Evolutionary conservation across 2,888 invertebrate species (phyloP).

Genomic region (Diarsia rubi): DNA sequence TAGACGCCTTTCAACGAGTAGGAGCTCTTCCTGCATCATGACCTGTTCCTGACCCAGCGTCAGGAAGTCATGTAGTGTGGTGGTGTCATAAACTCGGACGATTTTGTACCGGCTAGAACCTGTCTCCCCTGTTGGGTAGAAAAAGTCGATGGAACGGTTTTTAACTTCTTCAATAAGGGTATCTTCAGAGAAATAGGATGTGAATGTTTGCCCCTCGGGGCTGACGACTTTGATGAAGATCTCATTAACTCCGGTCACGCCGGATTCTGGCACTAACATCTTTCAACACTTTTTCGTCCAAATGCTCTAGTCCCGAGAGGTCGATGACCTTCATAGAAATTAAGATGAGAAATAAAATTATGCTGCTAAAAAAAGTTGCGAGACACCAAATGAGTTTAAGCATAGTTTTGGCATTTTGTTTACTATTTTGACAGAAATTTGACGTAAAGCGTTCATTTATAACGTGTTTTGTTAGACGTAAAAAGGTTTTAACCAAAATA

Average conservation of each 20-base stretch:
- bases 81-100: slow-evolving; percentile 82
- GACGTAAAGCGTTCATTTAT: slow-evolving; percentile 10
- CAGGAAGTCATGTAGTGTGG: slow-evolving; percentile 84
- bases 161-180: slow-evolving; percentile 86
- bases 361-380: slow-evolving; percentile 75
- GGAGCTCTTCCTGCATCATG: slow-evolving; percentile 81
- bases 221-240: slow-evolving; percentile 83
- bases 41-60: slow-evolving; percentile 84
- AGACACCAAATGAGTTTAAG: slow-evolving; percentile 77
- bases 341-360: slow-evolving; percentile 73
- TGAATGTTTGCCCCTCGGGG: slow-evolving; percentile 83
- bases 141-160: slow-evolving; percentile 82
- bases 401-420: slow-evolving; percentile 73
- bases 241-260: slow-evolving; percentile 73
- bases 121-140: slow-evolving; percentile 84
- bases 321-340: slow-evolving; percentile 60
- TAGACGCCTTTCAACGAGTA: slow-evolving; percentile 81
- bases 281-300: slow-evolving; percentile 24
- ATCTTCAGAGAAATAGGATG: slow-evolving; percentile 81
- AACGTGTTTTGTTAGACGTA: not conserved
- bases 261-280: slow-evolving; percentile 84
- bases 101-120: slow-evolving; percentile 83
- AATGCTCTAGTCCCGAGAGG: not conserved
- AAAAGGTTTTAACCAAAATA: not conserved
- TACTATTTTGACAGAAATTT: slow-evolving; percentile 26